Base-by-base conservation (phyloP, 2,888 invertebrate species). In the Oscheius sp. region DNA sequence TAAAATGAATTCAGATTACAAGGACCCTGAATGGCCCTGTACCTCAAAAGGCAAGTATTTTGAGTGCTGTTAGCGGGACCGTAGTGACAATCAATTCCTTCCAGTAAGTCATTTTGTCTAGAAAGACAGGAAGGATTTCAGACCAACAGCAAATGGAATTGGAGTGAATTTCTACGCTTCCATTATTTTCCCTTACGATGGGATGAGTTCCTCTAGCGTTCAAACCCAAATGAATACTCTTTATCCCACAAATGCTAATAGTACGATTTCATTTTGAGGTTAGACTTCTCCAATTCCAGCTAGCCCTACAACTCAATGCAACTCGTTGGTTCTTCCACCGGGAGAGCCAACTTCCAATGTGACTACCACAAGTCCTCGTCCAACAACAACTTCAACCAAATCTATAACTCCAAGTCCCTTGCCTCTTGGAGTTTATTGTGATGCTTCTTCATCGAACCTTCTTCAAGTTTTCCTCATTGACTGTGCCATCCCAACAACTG, bases 381-480 rank as follows among this genome's bases (percentile, higher is more conserved):
- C 23, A 15, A 20, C 46, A 15, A 10, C 20, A 1, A 31, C 65
- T 6, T 52, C 65, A 33, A 10, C 45, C 15, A 65, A 33, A n/a
- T n/a, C n/a, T n/a, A n/a, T n/a, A n/a, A n/a, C n/a, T n/a, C n/a
- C n/a, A n/a, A n/a, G n/a, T n/a, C 20, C 37, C 5, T 27, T 50
- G 8, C 52, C 48, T 6, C 4, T 6, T n/a, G 65, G 65, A 57
- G 55, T 31, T 17, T 55, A 25, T 33, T 67, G 67, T 27, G 57
- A 67, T 39, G 55, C 55, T 15, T 31, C 15, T 27, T 20, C n/a
- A 15, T 23, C 29, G 27, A 57, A 37, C 33, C 25, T 55, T 0
- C 15, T 48, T 15, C 33, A 37, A 29, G 50, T 57, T 8, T 67
- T 67, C 57, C 23, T 57, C n/a, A 23, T 67, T 12, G 67, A 67